Conservation (phyloP, 2,888 invertebrate species). For the Sarcophaga rosellei region DNA sequence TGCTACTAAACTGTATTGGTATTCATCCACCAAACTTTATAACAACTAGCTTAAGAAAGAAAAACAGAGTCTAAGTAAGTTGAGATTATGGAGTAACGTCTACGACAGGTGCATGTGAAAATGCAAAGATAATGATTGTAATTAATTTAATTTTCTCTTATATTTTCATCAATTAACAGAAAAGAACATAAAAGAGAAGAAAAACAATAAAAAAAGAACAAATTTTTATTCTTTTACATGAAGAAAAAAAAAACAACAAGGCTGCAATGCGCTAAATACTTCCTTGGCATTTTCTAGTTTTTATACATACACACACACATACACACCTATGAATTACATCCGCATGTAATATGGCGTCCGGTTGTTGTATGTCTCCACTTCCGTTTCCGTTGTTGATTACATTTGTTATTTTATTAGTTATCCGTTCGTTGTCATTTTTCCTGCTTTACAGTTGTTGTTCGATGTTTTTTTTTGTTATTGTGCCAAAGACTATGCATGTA, state of each 20-base stretch:
- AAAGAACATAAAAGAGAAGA: background rate
- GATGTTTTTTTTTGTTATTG: conserved; percentile 67
- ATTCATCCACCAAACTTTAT: too few species aligned
- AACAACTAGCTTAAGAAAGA: too few species aligned
- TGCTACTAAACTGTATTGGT: too few species aligned
- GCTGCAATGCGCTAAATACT: conserved; percentile 79
- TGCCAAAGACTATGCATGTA: conserved; percentile 38
- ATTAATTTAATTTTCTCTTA: conserved; percentile 80
- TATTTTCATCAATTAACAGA: conserved; percentile 75
- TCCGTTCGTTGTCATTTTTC: conserved; percentile 66
- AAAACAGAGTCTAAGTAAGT: conserved; percentile 2
- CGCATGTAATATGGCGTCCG: conserved; percentile 63
- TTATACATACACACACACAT: background rate
- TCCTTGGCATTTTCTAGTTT: conserved; percentile 65
- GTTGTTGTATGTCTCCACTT: conserved; percentile 66
- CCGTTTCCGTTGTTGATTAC: conserved; percentile 69
- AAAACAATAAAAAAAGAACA: background rate
- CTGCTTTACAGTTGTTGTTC: conserved; percentile 20
- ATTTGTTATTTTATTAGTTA: conserved; percentile 68
- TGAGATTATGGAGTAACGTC: conserved; percentile 8
- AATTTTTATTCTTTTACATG: background rate
- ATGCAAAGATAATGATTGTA: conserved; percentile 76
- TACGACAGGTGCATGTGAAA: conserved; percentile 73
- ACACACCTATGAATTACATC: conserved; percentile 25
- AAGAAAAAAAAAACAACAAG: conserved; percentile 17